These are phyloP conservation scores for Eutrigla gurnardus DNA, from an alignment of 2,797 vertebrate genomes.

Conservation along the genomic window DNA sequence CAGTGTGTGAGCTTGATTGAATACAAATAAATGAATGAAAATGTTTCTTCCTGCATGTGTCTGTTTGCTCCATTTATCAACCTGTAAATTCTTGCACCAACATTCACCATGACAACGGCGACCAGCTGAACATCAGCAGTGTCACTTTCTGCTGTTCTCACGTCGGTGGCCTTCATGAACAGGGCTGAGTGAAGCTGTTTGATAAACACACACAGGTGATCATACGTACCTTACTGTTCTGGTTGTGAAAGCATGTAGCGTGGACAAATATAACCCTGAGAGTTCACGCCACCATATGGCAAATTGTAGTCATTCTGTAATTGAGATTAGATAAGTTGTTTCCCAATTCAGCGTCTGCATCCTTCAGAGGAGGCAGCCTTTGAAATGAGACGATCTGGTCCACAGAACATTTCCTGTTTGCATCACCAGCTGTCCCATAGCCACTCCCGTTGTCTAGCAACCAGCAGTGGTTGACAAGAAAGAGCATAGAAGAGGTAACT, in stretches of 20 bases:
- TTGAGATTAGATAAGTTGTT: too few species aligned
- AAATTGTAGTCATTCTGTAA: neutral
- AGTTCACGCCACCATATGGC: neutral
- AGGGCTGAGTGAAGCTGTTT: neutral
- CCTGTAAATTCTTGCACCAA: neutral
- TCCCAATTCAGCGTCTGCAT: too few species aligned
- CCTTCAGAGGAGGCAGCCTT: too few species aligned
- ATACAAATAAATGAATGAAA: constrained; percentile 26
- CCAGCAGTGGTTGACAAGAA: too few species aligned
- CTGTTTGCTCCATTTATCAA: neutral
- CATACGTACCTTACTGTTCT: neutral
- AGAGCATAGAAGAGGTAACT: too few species aligned
- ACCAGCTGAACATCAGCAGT: neutral
- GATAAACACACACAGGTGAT: constrained; percentile 12
- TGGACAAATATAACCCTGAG: too few species aligned
- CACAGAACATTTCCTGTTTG: too few species aligned
- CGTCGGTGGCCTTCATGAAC: neutral
- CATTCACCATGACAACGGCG: too few species aligned
- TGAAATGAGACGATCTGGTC: too few species aligned
- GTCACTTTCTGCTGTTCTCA: neutral
- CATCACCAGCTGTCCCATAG: too few species aligned
- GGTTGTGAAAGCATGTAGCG: too few species aligned
- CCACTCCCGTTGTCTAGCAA: too few species aligned
- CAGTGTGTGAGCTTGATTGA: constrained; percentile 11
- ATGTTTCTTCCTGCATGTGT: neutral